These are phyloP conservation scores for Podarcis raffonei DNA, from an alignment of 2,113 vertebrate genomes.

Conservation along the genomic window DNA sequence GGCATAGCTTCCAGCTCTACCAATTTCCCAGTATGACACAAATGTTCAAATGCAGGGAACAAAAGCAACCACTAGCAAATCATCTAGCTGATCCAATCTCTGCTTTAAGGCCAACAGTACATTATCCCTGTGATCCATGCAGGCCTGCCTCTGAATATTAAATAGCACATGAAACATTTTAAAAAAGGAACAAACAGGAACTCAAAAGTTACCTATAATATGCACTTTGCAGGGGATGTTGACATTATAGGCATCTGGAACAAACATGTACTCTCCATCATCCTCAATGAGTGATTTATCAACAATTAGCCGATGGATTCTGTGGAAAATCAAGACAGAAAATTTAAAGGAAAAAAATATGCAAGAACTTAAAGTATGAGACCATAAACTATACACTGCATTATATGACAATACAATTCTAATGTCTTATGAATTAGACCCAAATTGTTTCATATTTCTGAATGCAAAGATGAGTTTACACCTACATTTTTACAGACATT, in stretches of 20 bases:
- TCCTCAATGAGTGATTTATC: slow-evolving; percentile 83
- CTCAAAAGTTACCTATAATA: slow-evolving; percentile 85
- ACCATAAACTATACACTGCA: not conserved
- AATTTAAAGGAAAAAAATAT: not conserved
- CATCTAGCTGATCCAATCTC: not conserved
- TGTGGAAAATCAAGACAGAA: slow-evolving; percentile 60
- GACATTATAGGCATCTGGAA: slow-evolving; percentile 90
- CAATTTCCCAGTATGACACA: not conserved
- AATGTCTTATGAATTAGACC: not conserved
- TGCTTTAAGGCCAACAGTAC: not conserved
- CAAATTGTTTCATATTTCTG: not conserved
- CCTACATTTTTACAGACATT: not conserved
- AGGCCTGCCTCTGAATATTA: not conserved
- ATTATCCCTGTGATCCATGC: not conserved
- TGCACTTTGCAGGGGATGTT: slow-evolving; percentile 90
- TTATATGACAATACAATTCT: not conserved
- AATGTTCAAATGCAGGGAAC: not conserved
- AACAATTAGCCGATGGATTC: slow-evolving; percentile 90
- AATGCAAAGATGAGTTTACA: not conserved
- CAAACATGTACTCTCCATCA: slow-evolving; percentile 92
- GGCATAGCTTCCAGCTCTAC: not conserved
- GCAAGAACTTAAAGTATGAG: not conserved
- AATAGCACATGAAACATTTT: not conserved
- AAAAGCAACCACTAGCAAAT: not conserved
- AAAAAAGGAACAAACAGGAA: not conserved